Conservation (phyloP, 2,888 invertebrate species). For the Uropetala carovei region DNA sequence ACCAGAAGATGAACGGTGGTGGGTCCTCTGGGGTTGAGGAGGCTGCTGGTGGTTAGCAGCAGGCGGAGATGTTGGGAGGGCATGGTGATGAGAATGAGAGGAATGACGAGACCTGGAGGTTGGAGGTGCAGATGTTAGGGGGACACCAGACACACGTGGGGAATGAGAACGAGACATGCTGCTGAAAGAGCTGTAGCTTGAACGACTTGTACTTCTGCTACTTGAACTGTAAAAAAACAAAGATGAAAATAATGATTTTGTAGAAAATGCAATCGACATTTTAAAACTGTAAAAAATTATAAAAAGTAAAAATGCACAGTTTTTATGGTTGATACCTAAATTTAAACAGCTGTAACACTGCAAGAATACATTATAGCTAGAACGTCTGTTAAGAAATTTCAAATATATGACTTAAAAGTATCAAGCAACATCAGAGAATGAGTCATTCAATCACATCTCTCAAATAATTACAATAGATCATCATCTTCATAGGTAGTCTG, state of each 20-base stretch:
- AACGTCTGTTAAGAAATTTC: too few relatives aligned
- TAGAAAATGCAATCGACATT: neutral
- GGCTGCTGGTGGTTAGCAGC: neutral
- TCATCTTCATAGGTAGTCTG: too few relatives aligned
- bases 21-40: neutral
- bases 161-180: slow-evolving; percentile 58
- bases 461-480: too few relatives aligned
- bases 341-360: too few relatives aligned
- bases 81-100: slow-evolving; percentile 5
- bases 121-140: slow-evolving; percentile 74
- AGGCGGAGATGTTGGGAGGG: slow-evolving; percentile 28
- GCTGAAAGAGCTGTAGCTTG: slow-evolving; percentile 76
- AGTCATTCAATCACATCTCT: too few relatives aligned
- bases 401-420: too few relatives aligned
- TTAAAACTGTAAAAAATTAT: neutral
- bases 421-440: too few relatives aligned
- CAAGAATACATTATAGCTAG: too few relatives aligned
- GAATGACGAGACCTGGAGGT: slow-evolving; percentile 74
- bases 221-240: slow-evolving; percentile 63
- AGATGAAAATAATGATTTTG: slow-evolving; percentile 39
- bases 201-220: slow-evolving; percentile 76
- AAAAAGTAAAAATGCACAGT: too few relatives aligned
- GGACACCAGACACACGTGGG: slow-evolving; percentile 6
- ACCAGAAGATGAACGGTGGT: neutral
- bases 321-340: too few relatives aligned